phyloP scores from a whole-genome alignment of 1,140 invertebrate species.

The Brachionus calyciflorus region DNA sequence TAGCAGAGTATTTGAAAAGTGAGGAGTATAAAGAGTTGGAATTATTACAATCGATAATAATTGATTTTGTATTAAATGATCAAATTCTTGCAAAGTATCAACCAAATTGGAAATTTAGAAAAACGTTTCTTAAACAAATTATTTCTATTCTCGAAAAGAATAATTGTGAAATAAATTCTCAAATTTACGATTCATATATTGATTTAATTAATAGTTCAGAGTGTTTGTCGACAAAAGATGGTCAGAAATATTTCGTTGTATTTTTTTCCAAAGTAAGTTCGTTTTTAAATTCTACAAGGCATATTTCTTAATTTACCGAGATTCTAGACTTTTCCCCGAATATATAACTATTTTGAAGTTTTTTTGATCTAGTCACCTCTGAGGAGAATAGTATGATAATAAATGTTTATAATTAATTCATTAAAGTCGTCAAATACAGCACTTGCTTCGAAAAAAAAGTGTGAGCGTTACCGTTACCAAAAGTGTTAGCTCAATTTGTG shows the following conservation, averaged over 20 bases:
- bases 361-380: too few species aligned
- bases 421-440: too few species aligned
- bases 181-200: constrained; percentile 31
- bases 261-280: constrained; percentile 7
- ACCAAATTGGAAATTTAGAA: constrained; percentile 5
- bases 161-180: background rate
- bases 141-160: background rate
- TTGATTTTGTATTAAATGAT: constrained; percentile 15
- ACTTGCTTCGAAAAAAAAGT: too few species aligned
- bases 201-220: background rate
- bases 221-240: background rate
- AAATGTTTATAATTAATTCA: too few species aligned
- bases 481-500: too few species aligned
- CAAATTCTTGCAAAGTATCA: background rate
- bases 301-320: too few species aligned
- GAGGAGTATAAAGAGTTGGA: background rate
- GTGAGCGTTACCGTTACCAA: too few species aligned
- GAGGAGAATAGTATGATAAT: too few species aligned
- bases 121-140: constrained; percentile 9
- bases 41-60: background rate
- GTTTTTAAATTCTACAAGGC: too few species aligned
- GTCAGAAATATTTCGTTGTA: background rate
- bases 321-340: too few species aligned
- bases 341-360: too few species aligned
- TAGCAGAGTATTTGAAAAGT: background rate